Conservation (phyloP, 2,113 vertebrate species). For the Thryonomys swinderianus region DNA sequence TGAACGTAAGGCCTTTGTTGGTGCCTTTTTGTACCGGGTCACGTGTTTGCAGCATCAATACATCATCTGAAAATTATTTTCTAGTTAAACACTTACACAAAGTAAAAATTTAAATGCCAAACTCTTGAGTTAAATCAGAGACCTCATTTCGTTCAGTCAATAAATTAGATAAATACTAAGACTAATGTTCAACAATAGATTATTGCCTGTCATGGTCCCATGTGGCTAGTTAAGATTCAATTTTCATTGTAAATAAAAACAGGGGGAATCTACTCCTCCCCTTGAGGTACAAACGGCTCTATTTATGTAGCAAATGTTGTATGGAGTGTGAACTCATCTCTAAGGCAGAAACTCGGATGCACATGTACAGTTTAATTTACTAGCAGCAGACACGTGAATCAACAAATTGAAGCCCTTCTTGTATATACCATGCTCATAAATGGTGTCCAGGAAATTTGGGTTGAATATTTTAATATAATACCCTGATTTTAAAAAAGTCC, state of each 20-base stretch:
- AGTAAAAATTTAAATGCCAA: slow-evolving; percentile 53
- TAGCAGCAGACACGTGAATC: neutral
- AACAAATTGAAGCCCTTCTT: slow-evolving; percentile 24
- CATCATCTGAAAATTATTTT: slow-evolving; percentile 37
- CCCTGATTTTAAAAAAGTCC: slow-evolving; percentile 9
- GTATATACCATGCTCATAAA: neutral
- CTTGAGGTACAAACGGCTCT: slow-evolving; percentile 25
- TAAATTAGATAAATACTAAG: slow-evolving; percentile 69
- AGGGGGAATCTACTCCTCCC: slow-evolving; percentile 22
- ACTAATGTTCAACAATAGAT: slow-evolving; percentile 56
- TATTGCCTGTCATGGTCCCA: slow-evolving; percentile 42
- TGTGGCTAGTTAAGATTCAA: slow-evolving; percentile 66
- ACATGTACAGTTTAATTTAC: neutral
- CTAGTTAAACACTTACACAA: slow-evolving; percentile 25
- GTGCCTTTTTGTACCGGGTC: neutral
- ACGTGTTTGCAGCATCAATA: slow-evolving; percentile 8
- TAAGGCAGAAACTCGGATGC: neutral
- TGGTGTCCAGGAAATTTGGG: neutral
- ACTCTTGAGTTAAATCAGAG: slow-evolving; percentile 31
- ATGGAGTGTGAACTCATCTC: neutral
- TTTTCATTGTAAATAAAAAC: slow-evolving; percentile 70
- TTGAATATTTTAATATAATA: neutral
- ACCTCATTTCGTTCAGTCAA: slow-evolving; percentile 50
- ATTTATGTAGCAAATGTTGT: slow-evolving; percentile 56
- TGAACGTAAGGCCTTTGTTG: slow-evolving; percentile 12